phyloP scores from a whole-genome alignment of 1,140 invertebrate genomes.

The Drosophila ambigua region DNA sequence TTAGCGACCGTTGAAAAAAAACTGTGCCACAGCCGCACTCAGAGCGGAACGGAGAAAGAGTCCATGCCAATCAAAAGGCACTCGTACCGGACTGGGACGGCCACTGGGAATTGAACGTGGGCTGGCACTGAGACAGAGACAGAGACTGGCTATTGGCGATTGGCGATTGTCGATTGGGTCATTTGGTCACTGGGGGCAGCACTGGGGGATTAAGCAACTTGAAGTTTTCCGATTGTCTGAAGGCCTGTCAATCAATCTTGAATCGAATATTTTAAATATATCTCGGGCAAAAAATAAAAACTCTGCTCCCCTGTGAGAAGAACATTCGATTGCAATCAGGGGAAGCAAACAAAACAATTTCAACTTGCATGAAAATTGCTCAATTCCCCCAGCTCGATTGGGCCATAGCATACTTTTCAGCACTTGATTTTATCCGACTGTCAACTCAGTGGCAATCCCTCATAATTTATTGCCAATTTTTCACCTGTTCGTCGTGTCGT shows the following conservation, averaged over 20 bases:
- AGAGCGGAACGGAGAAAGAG: slow-evolving; percentile 10
- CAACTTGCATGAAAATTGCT: slow-evolving; percentile 33
- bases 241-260: slow-evolving; percentile 11
- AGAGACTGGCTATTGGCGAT: neutral
- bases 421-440: slow-evolving; percentile 11
- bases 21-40: slow-evolving; percentile 47
- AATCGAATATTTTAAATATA: too few species aligned
- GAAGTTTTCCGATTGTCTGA: neutral
- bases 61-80: neutral
- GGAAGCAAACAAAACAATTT: slow-evolving; percentile 37
- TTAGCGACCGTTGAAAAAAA: slow-evolving; percentile 65
- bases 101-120: neutral
- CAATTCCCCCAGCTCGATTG: slow-evolving; percentile 5
- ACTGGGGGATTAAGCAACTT: slow-evolving; percentile 1
- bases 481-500: neutral
- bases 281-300: neutral
- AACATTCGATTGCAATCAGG: slow-evolving; percentile 37
- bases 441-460: slow-evolving; percentile 23
- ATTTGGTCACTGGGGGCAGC: slow-evolving; percentile 3
- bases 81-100: neutral
- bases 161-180: neutral
- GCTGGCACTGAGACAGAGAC: slow-evolving; percentile 1
- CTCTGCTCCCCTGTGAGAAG: too few species aligned
- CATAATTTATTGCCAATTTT: slow-evolving; percentile 36
- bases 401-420: slow-evolving; percentile 38